A percentile compares a stretch with the other conserved stretches of the same genome.
These are phyloP conservation scores for Tamandua tetradactyla DNA, from an alignment of 2,797 vertebrate species.

Conservation along the genomic window DNA sequence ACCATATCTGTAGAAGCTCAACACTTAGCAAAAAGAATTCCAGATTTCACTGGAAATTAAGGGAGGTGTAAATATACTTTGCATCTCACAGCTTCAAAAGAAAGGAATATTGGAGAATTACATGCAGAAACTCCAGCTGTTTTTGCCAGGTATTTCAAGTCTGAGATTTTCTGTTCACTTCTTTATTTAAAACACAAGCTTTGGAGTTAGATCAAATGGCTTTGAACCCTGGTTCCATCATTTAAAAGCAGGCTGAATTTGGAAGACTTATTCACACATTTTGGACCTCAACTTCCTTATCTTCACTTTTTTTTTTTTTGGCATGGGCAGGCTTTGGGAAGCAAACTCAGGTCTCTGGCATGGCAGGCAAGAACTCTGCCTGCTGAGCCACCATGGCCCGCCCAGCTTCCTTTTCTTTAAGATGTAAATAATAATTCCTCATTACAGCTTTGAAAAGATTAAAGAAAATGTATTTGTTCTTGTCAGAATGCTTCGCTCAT, in stretches of 20 bases:
- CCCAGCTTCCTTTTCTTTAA: neutral
- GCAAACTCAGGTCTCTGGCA: too few relatives aligned
- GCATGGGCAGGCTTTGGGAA: too few relatives aligned
- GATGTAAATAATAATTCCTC: neutral
- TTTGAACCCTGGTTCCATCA: neutral
- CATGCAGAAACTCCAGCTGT: neutral
- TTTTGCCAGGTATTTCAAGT: neutral
- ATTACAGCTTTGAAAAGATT: neutral
- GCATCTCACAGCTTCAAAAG: neutral
- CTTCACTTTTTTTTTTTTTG: too few relatives aligned
- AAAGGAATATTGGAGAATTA: neutral
- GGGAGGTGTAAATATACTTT: neutral
- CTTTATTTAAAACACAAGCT: neutral
- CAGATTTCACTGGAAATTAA: neutral
- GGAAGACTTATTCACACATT: neutral
- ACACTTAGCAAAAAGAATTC: constrained; percentile 12
- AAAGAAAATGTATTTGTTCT: neutral
- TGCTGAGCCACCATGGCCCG: too few relatives aligned
- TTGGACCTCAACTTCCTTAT: neutral
- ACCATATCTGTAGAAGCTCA: neutral
- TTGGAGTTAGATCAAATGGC: neutral
- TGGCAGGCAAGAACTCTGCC: too few relatives aligned
- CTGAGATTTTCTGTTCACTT: neutral
- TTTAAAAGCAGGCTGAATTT: neutral
- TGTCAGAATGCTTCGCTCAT: neutral